Evolutionary conservation across 2,888 invertebrate species (phyloP), one percentile per base, ranked within the genome.

Genomic region (Amitus sp.): DNA sequence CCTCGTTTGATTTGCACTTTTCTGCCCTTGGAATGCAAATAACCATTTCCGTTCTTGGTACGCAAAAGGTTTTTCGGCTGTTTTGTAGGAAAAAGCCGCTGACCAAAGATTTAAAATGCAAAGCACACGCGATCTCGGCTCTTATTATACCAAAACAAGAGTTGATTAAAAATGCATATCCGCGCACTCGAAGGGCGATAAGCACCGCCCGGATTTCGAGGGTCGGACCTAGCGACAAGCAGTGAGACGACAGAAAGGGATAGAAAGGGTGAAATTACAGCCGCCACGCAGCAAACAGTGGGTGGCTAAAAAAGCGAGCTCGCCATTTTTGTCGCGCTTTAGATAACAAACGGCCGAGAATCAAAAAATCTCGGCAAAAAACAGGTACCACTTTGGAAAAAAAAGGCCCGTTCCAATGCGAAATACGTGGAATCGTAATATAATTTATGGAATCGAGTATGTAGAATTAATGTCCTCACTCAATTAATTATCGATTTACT

Each of bases 111-210:
- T n/a, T n/a, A n/a, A n/a, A n/a, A n/a, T n/a, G n/a, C n/a, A n/a
- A n/a, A n/a, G n/a, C n/a, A n/a, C 6, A 9, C 6, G n/a, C n/a
- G 33, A 5, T n/a, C 12, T 12, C 15, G 37, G 37, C 37, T 37
- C 3, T 7, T 19, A 42, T 19, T 19, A 42, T 13, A 13, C 64
- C 61, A 62, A 66, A 64, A 42, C 42, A 42, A 9, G 42, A 18
- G 42, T 69, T 73, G 73, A 76, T 75, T 74, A 76, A 75, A 76
- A 74, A 75, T 71, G 70, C 71, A 76, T 76, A 71, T 70, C 67
- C 63, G 62, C n/a, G 9, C 10, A 13, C 15, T 37, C 37, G 42
- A 42, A 20, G 42, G 42, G 42, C 19, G 42, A 42, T 42, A 42
- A 42, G 19, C 42, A 9, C 19, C 5, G 42, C n/a, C 42, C 20